Base-by-base conservation (phyloP, 1,140 invertebrate species). In the Pararge aegeria region DNA sequence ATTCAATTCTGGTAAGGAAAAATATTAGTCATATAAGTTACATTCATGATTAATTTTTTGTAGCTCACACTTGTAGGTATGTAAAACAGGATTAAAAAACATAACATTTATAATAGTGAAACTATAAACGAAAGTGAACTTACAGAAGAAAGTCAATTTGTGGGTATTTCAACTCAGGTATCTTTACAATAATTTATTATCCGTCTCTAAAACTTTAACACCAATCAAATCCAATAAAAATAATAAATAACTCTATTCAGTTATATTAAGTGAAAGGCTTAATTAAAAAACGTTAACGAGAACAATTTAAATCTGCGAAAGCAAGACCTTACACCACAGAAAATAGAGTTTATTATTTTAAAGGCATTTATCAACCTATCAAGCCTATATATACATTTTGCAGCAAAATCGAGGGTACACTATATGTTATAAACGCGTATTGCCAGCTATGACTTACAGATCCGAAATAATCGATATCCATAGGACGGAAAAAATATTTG, bases 231-330 rank as follows among this genome's bases (percentile, higher is more conserved):
- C 50, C 57, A 46, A 60, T 60, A 60, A 53, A 53, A 52, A 49
- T 50, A 44, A 60, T 60, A 53, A 53, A 60, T 60, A 53, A 53
- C 38, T 60, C 50, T 30, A 60, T 53, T 59, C 27, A 37, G 24
- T 60, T 48, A 52, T 46, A 50, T n/a, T 52, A 16, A 48, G 57
- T 60, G 57, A 60, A 60, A 60, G 57, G 57, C 40, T 60, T 60
- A 53, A 60, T 60, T 60, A 60, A 60, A 55, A 18, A 46, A 15
- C n/a, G 20, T 19, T 55, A 54, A 54, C 42, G 30, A 48, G 10
- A 30, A 18, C 9, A 55, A 30, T 34, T 46, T 6, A n/a, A 24
- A 15, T 21, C 12, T 34, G 5, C 3, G 12, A 10, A 19, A 2
- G 10, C 15, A 42, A 42, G 38, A 5, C 18, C 13, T 42, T 42